These are phyloP conservation scores for Ancistrus triradiatus DNA, from an alignment of 2,113 vertebrate species.

Conservation along the genomic window DNA sequence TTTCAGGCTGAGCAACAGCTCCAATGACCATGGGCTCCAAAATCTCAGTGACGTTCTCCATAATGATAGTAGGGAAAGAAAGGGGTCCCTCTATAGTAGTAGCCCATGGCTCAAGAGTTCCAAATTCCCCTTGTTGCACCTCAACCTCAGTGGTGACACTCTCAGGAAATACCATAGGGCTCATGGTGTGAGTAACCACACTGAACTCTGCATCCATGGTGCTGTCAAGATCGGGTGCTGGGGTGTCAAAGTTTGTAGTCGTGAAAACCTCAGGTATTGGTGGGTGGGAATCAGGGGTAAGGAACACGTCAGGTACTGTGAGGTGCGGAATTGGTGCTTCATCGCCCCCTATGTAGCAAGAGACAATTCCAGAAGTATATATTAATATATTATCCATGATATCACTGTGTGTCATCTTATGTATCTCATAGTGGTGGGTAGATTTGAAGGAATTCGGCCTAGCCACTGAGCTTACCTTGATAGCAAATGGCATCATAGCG, in stretches of 20 bases:
- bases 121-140: constrained; percentile 67
- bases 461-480: constrained; percentile 63
- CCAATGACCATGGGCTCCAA: constrained; percentile 48
- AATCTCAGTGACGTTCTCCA: background rate
- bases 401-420: too few species aligned
- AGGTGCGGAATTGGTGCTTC: constrained; percentile 41
- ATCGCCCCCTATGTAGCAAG: constrained; percentile 2
- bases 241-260: constrained; percentile 42
- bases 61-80: constrained; percentile 39
- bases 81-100: constrained; percentile 44
- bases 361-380: too few species aligned
- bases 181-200: constrained; percentile 64
- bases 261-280: constrained; percentile 53
- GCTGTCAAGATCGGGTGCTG: constrained; percentile 53
- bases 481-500: constrained; percentile 92
- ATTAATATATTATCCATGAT: too few species aligned
- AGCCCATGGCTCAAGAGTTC: constrained; percentile 65
- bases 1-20: constrained; percentile 41
- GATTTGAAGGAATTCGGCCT: too few species aligned
- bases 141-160: constrained; percentile 65
- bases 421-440: too few species aligned
- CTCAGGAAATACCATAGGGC: constrained; percentile 60
- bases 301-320: constrained; percentile 52
- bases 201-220: constrained; percentile 36
- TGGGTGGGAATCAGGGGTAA: constrained; percentile 36